A percentile compares a stretch with the other conserved stretches of the same genome.
Conservation (phyloP, 1,140 invertebrate genomes). For the Drosophila paulistorum region DNA sequence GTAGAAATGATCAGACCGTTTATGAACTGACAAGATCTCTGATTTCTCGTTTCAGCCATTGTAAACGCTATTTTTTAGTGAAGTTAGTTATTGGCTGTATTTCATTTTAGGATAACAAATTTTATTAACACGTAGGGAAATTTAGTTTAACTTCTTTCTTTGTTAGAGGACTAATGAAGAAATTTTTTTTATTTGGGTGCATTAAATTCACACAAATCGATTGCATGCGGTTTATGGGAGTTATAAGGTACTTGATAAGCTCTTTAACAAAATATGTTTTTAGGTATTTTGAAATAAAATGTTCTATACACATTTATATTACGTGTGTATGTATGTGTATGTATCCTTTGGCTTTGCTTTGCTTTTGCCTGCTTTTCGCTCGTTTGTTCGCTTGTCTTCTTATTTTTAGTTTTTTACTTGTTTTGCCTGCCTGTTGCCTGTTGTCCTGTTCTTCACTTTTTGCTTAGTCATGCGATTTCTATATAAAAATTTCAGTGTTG, state of each 20-base stretch:
- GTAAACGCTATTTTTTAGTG: too few relatives aligned
- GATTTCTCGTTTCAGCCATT: too few relatives aligned
- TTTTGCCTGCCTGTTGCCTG: not conserved
- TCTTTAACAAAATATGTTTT: constrained; percentile 17
- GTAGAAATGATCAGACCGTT: too few relatives aligned
- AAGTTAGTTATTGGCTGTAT: not conserved
- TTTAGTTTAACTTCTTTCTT: not conserved
- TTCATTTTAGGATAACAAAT: not conserved
- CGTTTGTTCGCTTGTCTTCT: not conserved
- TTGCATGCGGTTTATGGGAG: not conserved
- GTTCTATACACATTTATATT: not conserved
- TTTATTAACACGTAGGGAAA: not conserved
- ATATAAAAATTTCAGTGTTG: constrained; percentile 27
- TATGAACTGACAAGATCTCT: too few relatives aligned
- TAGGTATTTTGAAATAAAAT: constrained; percentile 15
- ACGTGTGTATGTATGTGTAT: constrained; percentile 27
- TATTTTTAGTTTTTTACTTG: not conserved
- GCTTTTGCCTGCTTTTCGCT: constrained; percentile 20
- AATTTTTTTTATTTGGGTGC: not conserved
- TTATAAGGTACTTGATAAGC: constrained; percentile 43
- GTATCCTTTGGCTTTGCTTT: constrained; percentile 41
- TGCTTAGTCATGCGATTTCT: constrained; percentile 35
- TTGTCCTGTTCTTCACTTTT: constrained; percentile 17
- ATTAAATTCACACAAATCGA: not conserved
- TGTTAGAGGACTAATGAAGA: not conserved